These are phyloP conservation scores for Xiphophorus birchmanni DNA, from an alignment of 2,797 vertebrate genomes.

Conservation along the genomic window DNA sequence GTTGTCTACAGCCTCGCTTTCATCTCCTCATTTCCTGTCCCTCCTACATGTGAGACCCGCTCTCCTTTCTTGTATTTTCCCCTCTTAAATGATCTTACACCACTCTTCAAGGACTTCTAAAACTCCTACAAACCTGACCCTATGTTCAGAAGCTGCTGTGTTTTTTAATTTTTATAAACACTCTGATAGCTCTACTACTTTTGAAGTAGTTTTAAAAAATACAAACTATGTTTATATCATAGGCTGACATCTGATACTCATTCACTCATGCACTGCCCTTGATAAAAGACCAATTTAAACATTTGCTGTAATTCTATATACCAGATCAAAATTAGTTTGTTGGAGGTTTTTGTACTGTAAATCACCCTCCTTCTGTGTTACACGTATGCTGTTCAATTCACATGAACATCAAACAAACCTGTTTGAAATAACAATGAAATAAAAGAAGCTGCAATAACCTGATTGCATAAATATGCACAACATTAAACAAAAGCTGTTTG, in stretches of 20 bases:
- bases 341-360: neutral
- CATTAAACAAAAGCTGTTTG: neutral
- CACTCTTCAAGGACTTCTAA: neutral
- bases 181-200: neutral
- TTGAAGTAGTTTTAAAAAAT: neutral
- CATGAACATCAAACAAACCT: neutral
- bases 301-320: neutral
- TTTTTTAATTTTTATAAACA: neutral
- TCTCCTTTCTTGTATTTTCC: conserved; percentile 21
- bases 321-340: neutral
- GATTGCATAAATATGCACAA: neutral
- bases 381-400: neutral
- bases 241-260: neutral
- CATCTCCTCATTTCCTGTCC: conserved; percentile 53
- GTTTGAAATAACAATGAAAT: neutral
- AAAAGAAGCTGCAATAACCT: neutral
- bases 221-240: neutral
- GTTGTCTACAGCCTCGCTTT: conserved; percentile 45
- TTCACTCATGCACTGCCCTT: neutral
- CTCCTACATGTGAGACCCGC: conserved; percentile 29
- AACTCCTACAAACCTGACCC: conserved; percentile 6
- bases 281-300: neutral
- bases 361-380: neutral
- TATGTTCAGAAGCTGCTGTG: neutral
- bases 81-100: no score